Evolutionary conservation across 2,888 invertebrate genomes (phyloP).

Genomic region (Ceratothoa steindachneri): DNA sequence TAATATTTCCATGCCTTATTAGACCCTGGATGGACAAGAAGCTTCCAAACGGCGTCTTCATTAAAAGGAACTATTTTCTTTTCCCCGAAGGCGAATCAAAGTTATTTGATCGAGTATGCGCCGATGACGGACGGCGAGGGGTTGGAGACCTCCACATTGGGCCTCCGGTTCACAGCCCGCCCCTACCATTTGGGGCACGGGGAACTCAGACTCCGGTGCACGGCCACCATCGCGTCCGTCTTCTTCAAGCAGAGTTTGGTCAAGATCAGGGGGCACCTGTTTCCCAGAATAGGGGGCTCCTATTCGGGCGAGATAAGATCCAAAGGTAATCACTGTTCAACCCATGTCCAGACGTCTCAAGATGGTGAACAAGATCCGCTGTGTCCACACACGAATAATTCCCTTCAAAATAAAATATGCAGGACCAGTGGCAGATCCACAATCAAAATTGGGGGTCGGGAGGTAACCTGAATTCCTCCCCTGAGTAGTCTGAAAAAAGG

Average conservation of each 20-base stretch:
- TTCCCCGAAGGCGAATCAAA: conserved; percentile 36
- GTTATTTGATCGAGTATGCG: conserved; percentile 34
- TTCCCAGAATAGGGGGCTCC: conserved; percentile 6
- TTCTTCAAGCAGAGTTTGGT: conserved; percentile 35
- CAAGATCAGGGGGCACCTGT: conserved; percentile 14
- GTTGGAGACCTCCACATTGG: conserved; percentile 41
- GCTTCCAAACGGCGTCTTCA: too few species aligned
- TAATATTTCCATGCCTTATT: too few species aligned
- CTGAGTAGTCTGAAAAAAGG: too few species aligned
- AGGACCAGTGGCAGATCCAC: too few species aligned
- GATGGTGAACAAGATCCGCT: too few species aligned
- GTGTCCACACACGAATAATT: too few species aligned
- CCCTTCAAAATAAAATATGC: too few species aligned
- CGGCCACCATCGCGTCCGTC: conserved; percentile 42
- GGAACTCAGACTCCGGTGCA: conserved; percentile 28
- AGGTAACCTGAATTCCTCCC: too few species aligned
- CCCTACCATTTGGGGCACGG: conserved; percentile 29
- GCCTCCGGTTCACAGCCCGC: conserved; percentile 29
- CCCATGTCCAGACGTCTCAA: too few species aligned
- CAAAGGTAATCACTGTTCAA: conserved; percentile 11
- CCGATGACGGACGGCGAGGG: conserved; percentile 29
- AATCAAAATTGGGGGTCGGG: too few species aligned
- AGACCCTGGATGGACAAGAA: too few species aligned
- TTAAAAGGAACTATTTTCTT: too few species aligned
- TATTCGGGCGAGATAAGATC: conserved; percentile 14